Evolutionary conservation across 23 tunicate species (phyloP), one percentile per base, ranked within the genome.

Genomic region (Ciona savignyi): DNA sequence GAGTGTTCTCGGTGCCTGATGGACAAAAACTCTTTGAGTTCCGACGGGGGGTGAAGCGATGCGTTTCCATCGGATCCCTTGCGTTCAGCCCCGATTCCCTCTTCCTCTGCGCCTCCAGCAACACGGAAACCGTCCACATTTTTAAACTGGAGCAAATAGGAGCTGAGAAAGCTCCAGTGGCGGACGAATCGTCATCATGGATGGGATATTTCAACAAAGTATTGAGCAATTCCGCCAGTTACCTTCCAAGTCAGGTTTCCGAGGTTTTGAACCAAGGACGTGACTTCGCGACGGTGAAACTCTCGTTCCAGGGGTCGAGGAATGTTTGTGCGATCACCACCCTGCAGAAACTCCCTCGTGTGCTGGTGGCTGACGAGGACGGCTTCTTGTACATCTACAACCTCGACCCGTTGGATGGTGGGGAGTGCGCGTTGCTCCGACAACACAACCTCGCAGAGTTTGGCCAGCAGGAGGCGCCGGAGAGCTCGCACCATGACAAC

Each of bases 81-180:
- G 79, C 84, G 25, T 89, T 89, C 34, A 78, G 81, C 51, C 23
- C 61, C 27, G 81, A 83, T 42, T 70, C 86, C n/a, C 63, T 48
- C 56, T 79, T 83, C 70, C 70, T 89, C 1, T 78, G 82, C 0
- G 96, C 81, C 15, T 78, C 85, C n/a, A 84, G 90, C 70, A 89
- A 89, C 63, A 89, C 90, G 3, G 81, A 89, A 48, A 89, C 96
- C 4, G 85, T 89, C 24, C 96, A 89, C 72, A 30, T 89, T 67
- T 89, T 89, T 34, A 89, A 89, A 68, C 82, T 89, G 1, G 75
- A 86, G 2, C 24, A 28, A 20, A 27, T 28, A 51, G 0, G 60
- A 27, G 35, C 33, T 22, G 3, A 63, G 34, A 32, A 4, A 56
- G 1, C 61, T 34, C 21, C 42, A 34, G 29, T 4, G 67, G 28